Evolutionary conservation across 2,797 vertebrate genomes (phyloP), one percentile per base, ranked within the genome.

Genomic region (Rhodeus uyekii): DNA sequence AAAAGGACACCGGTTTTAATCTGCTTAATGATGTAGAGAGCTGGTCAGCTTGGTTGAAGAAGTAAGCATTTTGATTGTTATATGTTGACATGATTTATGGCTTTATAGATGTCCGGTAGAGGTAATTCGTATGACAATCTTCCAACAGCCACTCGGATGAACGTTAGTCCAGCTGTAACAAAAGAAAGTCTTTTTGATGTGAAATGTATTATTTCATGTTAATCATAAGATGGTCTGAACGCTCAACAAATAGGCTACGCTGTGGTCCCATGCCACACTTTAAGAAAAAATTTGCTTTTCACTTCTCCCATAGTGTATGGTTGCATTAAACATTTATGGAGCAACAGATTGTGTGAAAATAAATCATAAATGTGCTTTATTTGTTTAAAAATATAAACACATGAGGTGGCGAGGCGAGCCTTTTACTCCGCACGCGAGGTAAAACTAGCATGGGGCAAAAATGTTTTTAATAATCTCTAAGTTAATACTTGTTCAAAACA

Each of bases 61-160:
- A 48, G 76, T 77, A 29, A 22, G 36, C 39, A 16, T 29, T 42
- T 27, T 8, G 8, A 46, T 78, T 67, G 32, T 78, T 65, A 34
- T 64, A 12, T 78, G 24, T 48, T 78, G 76, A 76, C 39, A 4
- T 63, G 27, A 76, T 76, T 36, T 78, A 39, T 78, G 76, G 63
- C 19, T 78, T 2, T 18, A 38, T 67, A 38, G n/a, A 27, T 24
- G n/a, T 44, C 13, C 13, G 2, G 5, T 18, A 22, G 38, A 63
- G 53, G 38, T 60, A 39, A 63, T 76, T 61, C 24, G 2, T 32
- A 8, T 44, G 24, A 44, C 58, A 18, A 63, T 44, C 18, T 32
- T 61, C 22, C 58, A 63, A 7, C 7, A 46, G 12, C 18, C 9
- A 34, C 24, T 44, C 27, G 50, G 29, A 48, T 50, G 44, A 50